Base-by-base conservation (phyloP, 2,888 invertebrate species). In the Noctua pronuba region DNA sequence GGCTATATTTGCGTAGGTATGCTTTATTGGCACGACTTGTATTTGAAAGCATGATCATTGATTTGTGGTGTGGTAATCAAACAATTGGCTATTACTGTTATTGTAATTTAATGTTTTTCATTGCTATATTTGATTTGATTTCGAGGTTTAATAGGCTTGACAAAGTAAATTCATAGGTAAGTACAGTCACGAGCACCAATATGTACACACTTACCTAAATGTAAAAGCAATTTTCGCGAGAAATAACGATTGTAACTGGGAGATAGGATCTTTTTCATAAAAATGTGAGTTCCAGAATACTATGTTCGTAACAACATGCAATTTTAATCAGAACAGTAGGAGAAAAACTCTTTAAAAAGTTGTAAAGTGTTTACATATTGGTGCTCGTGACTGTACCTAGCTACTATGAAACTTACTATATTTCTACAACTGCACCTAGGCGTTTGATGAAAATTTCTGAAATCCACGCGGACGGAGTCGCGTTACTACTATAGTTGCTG, bases 1-100 rank as follows among this genome's bases (percentile, higher is more conserved):
- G 2, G 2, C 41, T 35, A 49, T 71, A 52, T 49, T 71, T 68
- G 71, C 28, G 16, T 38, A 28, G 44, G 52, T 38, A 28, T 52
- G 52, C 67, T 80, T 80, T 81, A 80, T 55, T 75, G 71, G 2
- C 74, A 46, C 58, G 64, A 71, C 74, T n/a, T 64, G 31, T 16
- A 24, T 74, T 75, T n/a, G 79, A 62, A 80, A 79, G 80, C 38
- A 28, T 60, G 44, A 52, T 66, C 24, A 64, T 71, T 79, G 46
- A 64, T 70, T 64, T 55, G 55, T 44, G n/a, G n/a, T 65, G 55
- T 41, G 18, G 46, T 31, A 38, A 55, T 49, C 68, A 64, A 44
- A 77, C 64, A 65, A 78, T 46, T 64, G 18, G 1, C 18, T 58
- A 16, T 49, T 46, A 65, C 18, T 76, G 21, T 31, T 49, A 65